Evolutionary conservation across 2,888 invertebrate genomes (phyloP).

Genomic region (Liodrosophila aerea): DNA sequence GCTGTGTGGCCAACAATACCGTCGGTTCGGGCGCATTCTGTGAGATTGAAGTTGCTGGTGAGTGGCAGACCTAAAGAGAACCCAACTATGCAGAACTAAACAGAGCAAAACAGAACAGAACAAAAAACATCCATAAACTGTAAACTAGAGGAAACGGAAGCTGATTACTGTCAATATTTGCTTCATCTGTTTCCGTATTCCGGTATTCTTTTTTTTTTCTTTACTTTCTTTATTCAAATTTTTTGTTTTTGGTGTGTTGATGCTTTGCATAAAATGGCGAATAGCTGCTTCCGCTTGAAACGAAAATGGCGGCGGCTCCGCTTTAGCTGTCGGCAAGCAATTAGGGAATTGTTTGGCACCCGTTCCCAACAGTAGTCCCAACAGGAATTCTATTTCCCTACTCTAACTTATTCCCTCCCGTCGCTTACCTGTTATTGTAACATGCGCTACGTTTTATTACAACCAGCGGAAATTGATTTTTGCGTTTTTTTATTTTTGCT

Average conservation of each 20-base stretch:
- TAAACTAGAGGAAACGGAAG: conserved; percentile 53
- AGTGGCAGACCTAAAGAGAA: conserved; percentile 60
- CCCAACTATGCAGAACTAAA: too few species aligned
- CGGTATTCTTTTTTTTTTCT: conserved; percentile 19
- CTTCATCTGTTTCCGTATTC: conserved; percentile 66
- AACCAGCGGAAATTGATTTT: conserved; percentile 76
- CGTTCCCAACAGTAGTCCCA: conserved; percentile 21
- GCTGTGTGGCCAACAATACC: conserved; percentile 92
- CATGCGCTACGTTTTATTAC: conserved; percentile 61
- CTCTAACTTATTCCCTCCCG: conserved; percentile 4
- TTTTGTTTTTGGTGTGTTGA: conserved; percentile 22
- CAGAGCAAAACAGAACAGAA: conserved; percentile 6
- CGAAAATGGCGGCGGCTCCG: conserved; percentile 40
- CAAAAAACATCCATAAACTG: conserved; percentile 11
- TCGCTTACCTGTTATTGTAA: conserved; percentile 52
- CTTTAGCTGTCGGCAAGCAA: conserved; percentile 50
- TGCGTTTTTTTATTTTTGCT: conserved; percentile 29
- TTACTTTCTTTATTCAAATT: not conserved
- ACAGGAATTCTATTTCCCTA: not conserved
- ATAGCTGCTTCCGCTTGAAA: conserved; percentile 51
- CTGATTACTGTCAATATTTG: conserved; percentile 80
- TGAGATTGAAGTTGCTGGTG: conserved; percentile 88
- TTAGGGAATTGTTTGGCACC: conserved; percentile 66
- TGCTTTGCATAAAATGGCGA: conserved; percentile 45
- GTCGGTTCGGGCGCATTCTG: conserved; percentile 88